Conservation (phyloP, 2,888 invertebrate genomes). For the Thymelicus acteon region DNA sequence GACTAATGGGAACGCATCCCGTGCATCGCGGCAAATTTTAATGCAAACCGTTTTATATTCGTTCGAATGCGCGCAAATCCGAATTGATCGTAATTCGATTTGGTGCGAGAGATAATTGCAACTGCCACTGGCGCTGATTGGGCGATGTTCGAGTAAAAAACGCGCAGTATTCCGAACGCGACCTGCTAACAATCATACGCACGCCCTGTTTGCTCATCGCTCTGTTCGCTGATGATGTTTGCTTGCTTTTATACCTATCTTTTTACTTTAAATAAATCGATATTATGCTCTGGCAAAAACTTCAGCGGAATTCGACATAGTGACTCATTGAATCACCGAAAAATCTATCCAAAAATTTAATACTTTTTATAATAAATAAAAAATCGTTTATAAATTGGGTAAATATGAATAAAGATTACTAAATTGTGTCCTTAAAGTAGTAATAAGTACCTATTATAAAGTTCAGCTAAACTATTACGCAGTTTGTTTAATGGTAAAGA, state of each 20-base stretch:
- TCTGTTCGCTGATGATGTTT: slow-evolving; percentile 77
- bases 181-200: slow-evolving; percentile 73
- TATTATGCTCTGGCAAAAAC: slow-evolving; percentile 13
- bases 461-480: no score
- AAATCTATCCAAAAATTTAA: neutral
- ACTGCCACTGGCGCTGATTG: slow-evolving; percentile 84
- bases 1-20: slow-evolving; percentile 82
- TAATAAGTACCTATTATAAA: no score
- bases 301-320: neutral
- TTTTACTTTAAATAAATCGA: slow-evolving; percentile 47
- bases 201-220: slow-evolving; percentile 72
- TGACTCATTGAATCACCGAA: neutral
- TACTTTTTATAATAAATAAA: no score
- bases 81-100: slow-evolving; percentile 86
- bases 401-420: no score
- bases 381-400: no score
- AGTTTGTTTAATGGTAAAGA: no score
- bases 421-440: no score
- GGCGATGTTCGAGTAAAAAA: slow-evolving; percentile 73
- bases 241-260: slow-evolving; percentile 65
- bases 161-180: slow-evolving; percentile 55
- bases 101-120: slow-evolving; percentile 82
- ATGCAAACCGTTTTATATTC: slow-evolving; percentile 85
- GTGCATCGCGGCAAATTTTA: slow-evolving; percentile 83
- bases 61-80: slow-evolving; percentile 83